Percentiles rank a stretch among this genome's conserved stretches.
phyloP scores from a whole-genome alignment of 2,888 invertebrate species.

The Ectropis crepuscularia region DNA sequence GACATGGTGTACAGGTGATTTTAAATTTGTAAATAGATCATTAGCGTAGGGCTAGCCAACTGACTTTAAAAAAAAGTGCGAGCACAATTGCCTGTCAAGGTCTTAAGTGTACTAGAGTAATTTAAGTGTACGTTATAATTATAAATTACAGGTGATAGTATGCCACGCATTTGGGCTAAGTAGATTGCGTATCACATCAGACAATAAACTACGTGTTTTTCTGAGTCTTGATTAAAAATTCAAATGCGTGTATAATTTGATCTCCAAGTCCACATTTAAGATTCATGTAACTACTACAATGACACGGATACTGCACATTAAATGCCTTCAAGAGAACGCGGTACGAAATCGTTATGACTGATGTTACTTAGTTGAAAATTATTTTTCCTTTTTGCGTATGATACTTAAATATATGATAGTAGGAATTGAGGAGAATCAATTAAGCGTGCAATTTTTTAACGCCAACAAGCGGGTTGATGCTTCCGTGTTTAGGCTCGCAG shows the following conservation, averaged over 20 bases:
- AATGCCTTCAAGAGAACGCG: conserved; percentile 15
- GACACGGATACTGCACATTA: conserved; percentile 7
- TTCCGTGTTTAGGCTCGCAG: conserved; percentile 57
- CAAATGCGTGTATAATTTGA: conserved; percentile 16
- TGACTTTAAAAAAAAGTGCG: too few species aligned
- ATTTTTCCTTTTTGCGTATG: conserved; percentile 7
- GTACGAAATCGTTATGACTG: conserved; percentile 19
- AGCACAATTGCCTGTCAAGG: too few species aligned
- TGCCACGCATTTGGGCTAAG: neutral
- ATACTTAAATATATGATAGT: conserved; percentile 19
- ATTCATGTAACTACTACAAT: conserved; percentile 17
- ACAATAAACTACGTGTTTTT: neutral
- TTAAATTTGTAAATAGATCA: too few species aligned
- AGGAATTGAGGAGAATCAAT: conserved; percentile 32
- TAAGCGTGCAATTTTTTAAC: conserved; percentile 43
- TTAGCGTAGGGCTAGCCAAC: too few species aligned
- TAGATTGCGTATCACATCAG: conserved; percentile 1
- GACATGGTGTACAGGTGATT: too few species aligned
- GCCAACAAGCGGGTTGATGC: conserved; percentile 47
- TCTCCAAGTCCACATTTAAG: conserved; percentile 13
- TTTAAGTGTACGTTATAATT: too few species aligned
- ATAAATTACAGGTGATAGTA: neutral
- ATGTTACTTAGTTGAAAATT: neutral
- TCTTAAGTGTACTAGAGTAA: too few species aligned
- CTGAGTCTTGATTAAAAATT: conserved; percentile 15